phyloP scores from a whole-genome alignment of 2,797 vertebrate genomes.

The Helarctos malayanus region DNA sequence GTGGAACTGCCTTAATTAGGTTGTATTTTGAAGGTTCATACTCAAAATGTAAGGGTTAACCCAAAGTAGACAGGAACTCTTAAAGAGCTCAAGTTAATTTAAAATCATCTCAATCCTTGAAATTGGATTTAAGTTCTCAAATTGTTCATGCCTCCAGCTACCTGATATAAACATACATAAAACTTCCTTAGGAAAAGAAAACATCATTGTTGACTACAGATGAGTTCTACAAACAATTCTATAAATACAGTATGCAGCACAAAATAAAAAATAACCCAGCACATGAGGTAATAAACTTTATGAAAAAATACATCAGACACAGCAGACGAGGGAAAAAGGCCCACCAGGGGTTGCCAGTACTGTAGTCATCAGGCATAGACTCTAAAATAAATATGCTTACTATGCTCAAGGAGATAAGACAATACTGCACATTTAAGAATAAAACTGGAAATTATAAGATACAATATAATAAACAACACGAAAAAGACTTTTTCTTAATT shows the following conservation, averaged over 20 bases:
- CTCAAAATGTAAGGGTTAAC: not conserved
- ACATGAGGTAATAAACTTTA: not conserved
- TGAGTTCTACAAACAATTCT: not conserved
- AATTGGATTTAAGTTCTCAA: not conserved
- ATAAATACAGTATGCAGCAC: not conserved
- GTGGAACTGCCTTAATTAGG: not conserved
- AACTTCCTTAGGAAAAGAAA: slow-evolving; percentile 34
- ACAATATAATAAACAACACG: not conserved
- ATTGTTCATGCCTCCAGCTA: not conserved
- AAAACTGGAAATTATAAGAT: not conserved
- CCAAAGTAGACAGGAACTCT: not conserved
- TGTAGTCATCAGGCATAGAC: not conserved
- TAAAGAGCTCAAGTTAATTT: slow-evolving; percentile 11
- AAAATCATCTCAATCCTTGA: slow-evolving; percentile 6
- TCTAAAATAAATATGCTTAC: not conserved
- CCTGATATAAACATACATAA: not conserved
- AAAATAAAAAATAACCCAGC: not conserved
- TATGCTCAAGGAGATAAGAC: not conserved
- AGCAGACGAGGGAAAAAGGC: not conserved
- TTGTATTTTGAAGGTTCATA: not conserved
- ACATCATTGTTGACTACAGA: not conserved
- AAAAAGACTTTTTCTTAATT: not conserved
- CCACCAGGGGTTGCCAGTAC: not conserved
- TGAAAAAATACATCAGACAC: not conserved
- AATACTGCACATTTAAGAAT: not conserved